Evolutionary conservation across 2,113 vertebrate genomes (phyloP).

Genomic region (Trogon surrucura): DNA sequence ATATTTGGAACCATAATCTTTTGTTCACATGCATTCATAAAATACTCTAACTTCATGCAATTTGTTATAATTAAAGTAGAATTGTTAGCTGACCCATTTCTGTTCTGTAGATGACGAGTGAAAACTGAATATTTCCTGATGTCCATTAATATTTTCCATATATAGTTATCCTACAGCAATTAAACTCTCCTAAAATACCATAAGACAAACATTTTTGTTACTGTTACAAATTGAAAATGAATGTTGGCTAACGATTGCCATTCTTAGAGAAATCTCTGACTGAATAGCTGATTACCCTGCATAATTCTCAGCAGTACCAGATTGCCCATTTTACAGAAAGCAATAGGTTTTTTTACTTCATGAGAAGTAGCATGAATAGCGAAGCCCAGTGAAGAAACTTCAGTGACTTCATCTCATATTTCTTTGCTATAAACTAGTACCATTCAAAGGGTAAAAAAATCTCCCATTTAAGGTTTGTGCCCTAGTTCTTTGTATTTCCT

Average conservation of each 20-base stretch:
- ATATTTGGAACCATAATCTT: not conserved
- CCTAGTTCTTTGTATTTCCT: not conserved
- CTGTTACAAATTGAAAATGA: slow-evolving; percentile 5
- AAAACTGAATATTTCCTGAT: not conserved
- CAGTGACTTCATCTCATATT: not conserved
- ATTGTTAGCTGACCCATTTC: not conserved
- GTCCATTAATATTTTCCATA: not conserved
- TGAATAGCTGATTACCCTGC: not conserved
- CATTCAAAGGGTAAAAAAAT: not conserved
- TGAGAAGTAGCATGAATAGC: not conserved
- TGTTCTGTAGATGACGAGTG: not conserved
- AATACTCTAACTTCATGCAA: not conserved
- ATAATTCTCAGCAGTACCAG: not conserved
- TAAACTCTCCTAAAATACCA: not conserved
- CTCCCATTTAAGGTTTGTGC: not conserved
- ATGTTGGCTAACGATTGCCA: not conserved
- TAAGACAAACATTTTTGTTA: not conserved
- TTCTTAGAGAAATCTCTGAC: slow-evolving; percentile 2
- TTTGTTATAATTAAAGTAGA: not conserved
- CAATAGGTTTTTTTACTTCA: not conserved
- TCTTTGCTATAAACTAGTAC: not conserved
- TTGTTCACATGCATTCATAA: not conserved
- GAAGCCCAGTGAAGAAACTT: not conserved
- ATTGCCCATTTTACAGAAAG: slow-evolving; percentile 7
- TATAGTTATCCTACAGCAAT: not conserved